Conservation (phyloP, 35 echinoderm and acorn worm genomes). For the Strongylocentrotus purpuratus region DNA sequence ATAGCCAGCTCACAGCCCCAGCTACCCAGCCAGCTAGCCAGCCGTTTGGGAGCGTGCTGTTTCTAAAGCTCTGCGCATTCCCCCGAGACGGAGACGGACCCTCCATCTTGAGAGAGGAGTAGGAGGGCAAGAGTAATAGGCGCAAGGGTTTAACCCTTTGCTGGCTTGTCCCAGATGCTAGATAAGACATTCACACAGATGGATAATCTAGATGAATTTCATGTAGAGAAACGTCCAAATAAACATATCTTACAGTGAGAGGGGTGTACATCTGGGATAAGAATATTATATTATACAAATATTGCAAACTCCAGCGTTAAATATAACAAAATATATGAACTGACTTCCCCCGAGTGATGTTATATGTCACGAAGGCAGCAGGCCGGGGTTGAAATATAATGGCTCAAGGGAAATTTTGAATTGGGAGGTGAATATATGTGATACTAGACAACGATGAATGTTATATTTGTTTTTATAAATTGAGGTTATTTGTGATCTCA, state of each 20-base stretch:
- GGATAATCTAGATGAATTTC: background rate
- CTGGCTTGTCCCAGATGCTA: background rate
- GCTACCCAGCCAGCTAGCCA: background rate
- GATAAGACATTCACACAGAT: background rate
- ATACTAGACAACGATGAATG: no score
- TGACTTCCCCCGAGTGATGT: no score
- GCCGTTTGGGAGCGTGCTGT: background rate
- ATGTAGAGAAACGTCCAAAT: background rate
- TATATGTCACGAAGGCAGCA: no score
- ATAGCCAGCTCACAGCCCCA: background rate
- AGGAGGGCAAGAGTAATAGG: slow-evolving; percentile 4
- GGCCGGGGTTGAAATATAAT: no score
- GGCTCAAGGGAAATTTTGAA: no score
- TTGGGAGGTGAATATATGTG: no score
- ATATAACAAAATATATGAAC: no score
- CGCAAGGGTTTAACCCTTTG: background rate
- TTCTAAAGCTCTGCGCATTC: background rate
- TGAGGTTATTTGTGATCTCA: no score
- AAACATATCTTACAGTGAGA: background rate
- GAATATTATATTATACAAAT: no score
- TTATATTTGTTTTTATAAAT: no score
- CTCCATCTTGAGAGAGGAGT: background rate
- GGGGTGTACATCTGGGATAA: no score
- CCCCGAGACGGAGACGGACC: background rate
- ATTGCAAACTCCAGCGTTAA: no score